A percentile compares a stretch with the other conserved stretches of the same genome.
Evolutionary conservation across 2,888 invertebrate species (phyloP).

Genomic region (Dicyrtoma fusca): DNA sequence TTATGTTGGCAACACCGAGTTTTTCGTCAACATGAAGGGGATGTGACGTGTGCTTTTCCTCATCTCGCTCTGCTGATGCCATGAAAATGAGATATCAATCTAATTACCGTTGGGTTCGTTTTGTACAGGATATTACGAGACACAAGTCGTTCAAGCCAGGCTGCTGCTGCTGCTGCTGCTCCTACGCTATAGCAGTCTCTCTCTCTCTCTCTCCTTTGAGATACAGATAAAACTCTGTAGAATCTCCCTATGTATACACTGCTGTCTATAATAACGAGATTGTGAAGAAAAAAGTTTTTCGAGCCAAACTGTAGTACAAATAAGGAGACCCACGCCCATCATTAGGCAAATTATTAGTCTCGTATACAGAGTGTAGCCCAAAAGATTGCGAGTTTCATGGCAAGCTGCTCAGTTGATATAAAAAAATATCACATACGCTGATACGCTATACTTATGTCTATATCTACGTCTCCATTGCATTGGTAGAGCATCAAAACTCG

Average conservation of each 20-base stretch:
- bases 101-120: constrained; percentile 32
- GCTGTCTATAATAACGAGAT: not conserved
- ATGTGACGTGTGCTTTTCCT: not conserved
- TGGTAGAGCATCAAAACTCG: not conserved
- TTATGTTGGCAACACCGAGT: not conserved
- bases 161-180: not conserved
- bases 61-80: constrained; percentile 8
- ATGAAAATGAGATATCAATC: constrained; percentile 43
- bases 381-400: too few species aligned
- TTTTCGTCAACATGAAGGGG: not conserved
- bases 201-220: not conserved
- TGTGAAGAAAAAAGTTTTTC: constrained; percentile 7
- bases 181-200: too few species aligned
- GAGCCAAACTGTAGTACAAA: not conserved
- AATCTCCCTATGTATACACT: not conserved
- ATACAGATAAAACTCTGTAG: not conserved
- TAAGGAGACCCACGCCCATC: constrained; percentile 28
- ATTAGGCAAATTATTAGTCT: constrained; percentile 26
- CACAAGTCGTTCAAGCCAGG: constrained; percentile 12
- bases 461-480: not conserved
- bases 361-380: not conserved
- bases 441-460: not conserved
- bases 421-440: too few species aligned
- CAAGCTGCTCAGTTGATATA: not conserved
- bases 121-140: constrained; percentile 28